Evolutionary conservation across 2,797 vertebrate genomes (phyloP), one percentile per base, ranked within the genome.

Genomic region (Diglossa cyanea): DNA sequence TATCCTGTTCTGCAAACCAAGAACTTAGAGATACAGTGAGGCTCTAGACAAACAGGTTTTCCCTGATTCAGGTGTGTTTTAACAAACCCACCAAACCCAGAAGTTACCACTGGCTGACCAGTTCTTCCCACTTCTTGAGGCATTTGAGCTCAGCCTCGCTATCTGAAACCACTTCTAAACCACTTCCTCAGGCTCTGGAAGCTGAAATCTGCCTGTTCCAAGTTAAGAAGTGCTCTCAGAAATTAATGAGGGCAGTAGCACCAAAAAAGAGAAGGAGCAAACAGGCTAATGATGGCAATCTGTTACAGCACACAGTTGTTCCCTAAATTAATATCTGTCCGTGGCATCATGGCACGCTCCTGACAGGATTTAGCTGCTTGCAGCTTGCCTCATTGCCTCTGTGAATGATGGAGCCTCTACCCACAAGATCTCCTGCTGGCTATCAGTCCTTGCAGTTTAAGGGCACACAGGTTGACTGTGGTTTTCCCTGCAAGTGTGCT

Each of bases 151-250:
- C 55, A 50, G n/a, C 77, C 47, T 60, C 9, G 3, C 17, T 26
- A 9, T 40, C 33, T 54, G 75, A 89, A 94, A 77, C 12, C 28
- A 37, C 37, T 37, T 11, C 37, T 37, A 37, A 37, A 37, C 37
- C 37, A 40, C 57, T 76, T 57, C 61, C 58, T 58, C 39, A 86
- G 81, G 50, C 30, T 70, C 31, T 61, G 7, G 23, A 63, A 71
- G 13, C 16, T 74, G 39, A 67, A 58, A 79, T 80, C 82, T 86
- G 5, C 25, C 37, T 88, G 11, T 53, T 77, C 11, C 57, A 83
- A 30, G 30, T 77, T 87, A 89, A 79, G 51, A 90, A 88, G 9
- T 8, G 26, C 31, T 77, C 78, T 45, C 26, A 74, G 78, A 91
- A 92, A 73, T 37, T 55, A 78, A 60, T 53, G 48, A 94, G 55